A percentile compares a stretch with the other conserved stretches of the same genome.
Conservation (phyloP, 2,113 vertebrate genomes). For the Columba livia region DNA sequence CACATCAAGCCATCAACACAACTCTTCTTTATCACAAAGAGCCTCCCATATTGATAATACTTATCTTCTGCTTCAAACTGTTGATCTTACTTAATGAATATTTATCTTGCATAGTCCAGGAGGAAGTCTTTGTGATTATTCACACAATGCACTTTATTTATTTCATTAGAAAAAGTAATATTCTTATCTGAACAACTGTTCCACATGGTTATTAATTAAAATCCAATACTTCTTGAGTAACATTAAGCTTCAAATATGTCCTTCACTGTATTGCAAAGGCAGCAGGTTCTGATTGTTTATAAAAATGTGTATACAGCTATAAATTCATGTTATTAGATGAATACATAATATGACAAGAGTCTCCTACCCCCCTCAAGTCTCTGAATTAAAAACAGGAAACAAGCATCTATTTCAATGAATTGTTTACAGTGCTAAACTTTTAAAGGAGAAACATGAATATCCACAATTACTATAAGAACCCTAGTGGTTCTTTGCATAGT, state of each 20-base stretch:
- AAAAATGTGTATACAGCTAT: constrained; percentile 38
- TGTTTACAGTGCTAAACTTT: constrained; percentile 64
- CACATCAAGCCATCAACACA: neutral
- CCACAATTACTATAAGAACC: constrained; percentile 49
- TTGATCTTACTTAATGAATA: constrained; percentile 30
- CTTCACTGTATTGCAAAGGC: constrained; percentile 59
- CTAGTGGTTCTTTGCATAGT: constrained; percentile 14
- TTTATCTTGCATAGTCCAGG: neutral
- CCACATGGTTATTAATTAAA: constrained; percentile 59
- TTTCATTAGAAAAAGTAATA: neutral
- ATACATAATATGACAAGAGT: constrained; percentile 61
- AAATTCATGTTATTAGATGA: constrained; percentile 66
- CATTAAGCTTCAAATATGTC: constrained; percentile 49
- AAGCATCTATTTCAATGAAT: constrained; percentile 33
- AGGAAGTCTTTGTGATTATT: neutral
- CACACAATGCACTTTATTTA: neutral
- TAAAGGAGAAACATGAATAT: constrained; percentile 62
- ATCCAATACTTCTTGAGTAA: constrained; percentile 43
- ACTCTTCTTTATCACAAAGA: neutral
- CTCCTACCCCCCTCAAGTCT: neutral
- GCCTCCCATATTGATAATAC: neutral
- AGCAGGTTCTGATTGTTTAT: constrained; percentile 47
- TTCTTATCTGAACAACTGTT: constrained; percentile 31
- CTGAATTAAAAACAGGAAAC: constrained; percentile 68
- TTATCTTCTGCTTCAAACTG: neutral